Percentiles rank a stretch among this genome's conserved stretches.
Evolutionary conservation across 2,113 vertebrate genomes (phyloP).

Genomic region (Phaethon lepturus): DNA sequence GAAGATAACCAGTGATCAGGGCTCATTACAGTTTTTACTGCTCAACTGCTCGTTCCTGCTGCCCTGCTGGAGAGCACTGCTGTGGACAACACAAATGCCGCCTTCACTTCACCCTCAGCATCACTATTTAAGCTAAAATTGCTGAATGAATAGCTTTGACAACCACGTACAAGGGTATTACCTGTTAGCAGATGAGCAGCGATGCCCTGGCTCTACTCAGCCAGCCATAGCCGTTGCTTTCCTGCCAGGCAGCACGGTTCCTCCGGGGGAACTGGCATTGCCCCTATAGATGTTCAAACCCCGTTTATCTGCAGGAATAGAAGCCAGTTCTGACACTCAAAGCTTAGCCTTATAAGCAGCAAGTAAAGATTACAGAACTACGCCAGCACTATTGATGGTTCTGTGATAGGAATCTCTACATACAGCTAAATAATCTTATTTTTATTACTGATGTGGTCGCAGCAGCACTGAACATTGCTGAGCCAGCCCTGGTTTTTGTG

Average conservation of each 20-base stretch:
- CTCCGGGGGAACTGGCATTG: neutral
- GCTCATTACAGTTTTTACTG: neutral
- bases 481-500: neutral
- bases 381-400: neutral
- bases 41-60: rapidly evolving
- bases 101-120: neutral
- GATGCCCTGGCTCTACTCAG: neutral
- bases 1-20: neutral
- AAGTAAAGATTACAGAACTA: neutral
- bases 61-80: neutral
- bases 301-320: neutral
- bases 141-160: neutral
- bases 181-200: neutral
- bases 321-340: neutral
- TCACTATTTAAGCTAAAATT: neutral
- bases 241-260: neutral
- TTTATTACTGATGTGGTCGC: neutral
- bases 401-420: neutral
- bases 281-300: neutral
- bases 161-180: rapidly evolving
- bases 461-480: neutral
- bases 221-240: neutral
- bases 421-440: neutral
- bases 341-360: neutral
- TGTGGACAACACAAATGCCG: neutral